These are phyloP conservation scores for Drosophila erecta DNA, from an alignment of 1,140 invertebrate species.

Conservation along the genomic window DNA sequence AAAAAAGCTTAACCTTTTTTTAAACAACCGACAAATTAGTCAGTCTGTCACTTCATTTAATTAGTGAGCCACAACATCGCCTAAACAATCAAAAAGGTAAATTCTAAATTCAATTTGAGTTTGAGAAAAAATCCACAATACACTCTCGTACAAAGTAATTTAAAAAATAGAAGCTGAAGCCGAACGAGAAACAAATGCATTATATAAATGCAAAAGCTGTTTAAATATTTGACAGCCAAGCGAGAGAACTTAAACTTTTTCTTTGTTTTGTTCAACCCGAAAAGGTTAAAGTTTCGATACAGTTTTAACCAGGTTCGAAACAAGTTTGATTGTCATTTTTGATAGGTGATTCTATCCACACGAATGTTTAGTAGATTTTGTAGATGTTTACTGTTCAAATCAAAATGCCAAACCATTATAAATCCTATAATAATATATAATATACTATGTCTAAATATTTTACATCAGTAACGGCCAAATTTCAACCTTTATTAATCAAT, in stretches of 20 bases:
- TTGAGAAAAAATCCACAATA: slow-evolving; percentile 10
- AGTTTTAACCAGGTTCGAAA: slow-evolving; percentile 29
- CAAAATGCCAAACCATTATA: not conserved
- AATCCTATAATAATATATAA: too few species aligned
- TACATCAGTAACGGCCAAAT: not conserved
- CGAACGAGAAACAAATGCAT: slow-evolving; percentile 38
- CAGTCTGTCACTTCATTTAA: slow-evolving; percentile 6
- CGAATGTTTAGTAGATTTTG: not conserved
- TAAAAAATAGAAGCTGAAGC: slow-evolving; percentile 14
- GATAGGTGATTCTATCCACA: not conserved
- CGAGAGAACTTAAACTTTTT: slow-evolving; percentile 68
- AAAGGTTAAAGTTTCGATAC: slow-evolving; percentile 56
- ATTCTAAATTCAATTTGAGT: slow-evolving; percentile 52
- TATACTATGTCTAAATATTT: too few species aligned
- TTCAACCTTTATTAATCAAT: not conserved
- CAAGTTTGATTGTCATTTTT: slow-evolving; percentile 31
- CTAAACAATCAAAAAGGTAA: slow-evolving; percentile 70
- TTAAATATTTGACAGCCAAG: slow-evolving; percentile 65
- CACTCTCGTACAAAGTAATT: slow-evolving; percentile 14
- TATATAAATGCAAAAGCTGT: slow-evolving; percentile 67
- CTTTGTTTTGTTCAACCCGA: slow-evolving; percentile 36
- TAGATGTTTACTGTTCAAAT: not conserved
- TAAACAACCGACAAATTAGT: slow-evolving; percentile 50
- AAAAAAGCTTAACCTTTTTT: not conserved
- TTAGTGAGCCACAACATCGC: slow-evolving; percentile 44